These are phyloP conservation scores for Anthrax anthrax DNA, from an alignment of 2,888 invertebrate genomes.

Conservation along the genomic window DNA sequence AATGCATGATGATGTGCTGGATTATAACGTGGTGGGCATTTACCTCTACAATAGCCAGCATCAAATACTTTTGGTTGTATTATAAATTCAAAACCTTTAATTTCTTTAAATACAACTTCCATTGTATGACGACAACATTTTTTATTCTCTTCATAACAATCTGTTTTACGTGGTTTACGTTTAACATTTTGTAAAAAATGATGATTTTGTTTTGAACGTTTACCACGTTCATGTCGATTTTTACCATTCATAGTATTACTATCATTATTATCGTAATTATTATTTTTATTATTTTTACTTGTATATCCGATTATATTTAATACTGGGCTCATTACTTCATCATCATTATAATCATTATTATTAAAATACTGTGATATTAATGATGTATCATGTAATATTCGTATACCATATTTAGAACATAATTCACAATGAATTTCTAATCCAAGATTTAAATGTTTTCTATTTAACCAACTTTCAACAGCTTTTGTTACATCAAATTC, in stretches of 20 bases:
- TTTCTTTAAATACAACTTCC: constrained; percentile 49
- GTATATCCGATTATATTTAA: constrained; percentile 27
- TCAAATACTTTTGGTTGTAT: constrained; percentile 55
- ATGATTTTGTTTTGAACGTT: constrained; percentile 16
- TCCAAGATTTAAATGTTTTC: constrained; percentile 35
- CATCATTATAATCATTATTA: constrained; percentile 28
- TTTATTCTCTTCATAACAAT: constrained; percentile 40
- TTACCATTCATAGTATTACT: neutral
- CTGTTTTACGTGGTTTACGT: constrained; percentile 35
- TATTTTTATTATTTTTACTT: too few relatives aligned
- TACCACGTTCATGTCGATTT: constrained; percentile 17
- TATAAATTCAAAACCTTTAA: constrained; percentile 49
- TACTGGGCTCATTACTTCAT: constrained; percentile 24
- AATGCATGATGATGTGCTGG: constrained; percentile 57
- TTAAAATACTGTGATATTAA: constrained; percentile 16
- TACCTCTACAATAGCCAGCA: constrained; percentile 54
- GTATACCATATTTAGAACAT: constrained; percentile 26
- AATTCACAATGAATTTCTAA: constrained; percentile 40
- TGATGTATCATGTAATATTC: constrained; percentile 16
- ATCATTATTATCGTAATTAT: too few relatives aligned
- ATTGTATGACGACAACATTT: constrained; percentile 52
- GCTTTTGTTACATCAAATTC: constrained; percentile 45
- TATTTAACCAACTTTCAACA: constrained; percentile 35
- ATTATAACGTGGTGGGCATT: constrained; percentile 52
- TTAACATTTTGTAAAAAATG: constrained; percentile 9